Conservation (phyloP, 2,888 invertebrate genomes). For the Prosapia bicincta region DNA sequence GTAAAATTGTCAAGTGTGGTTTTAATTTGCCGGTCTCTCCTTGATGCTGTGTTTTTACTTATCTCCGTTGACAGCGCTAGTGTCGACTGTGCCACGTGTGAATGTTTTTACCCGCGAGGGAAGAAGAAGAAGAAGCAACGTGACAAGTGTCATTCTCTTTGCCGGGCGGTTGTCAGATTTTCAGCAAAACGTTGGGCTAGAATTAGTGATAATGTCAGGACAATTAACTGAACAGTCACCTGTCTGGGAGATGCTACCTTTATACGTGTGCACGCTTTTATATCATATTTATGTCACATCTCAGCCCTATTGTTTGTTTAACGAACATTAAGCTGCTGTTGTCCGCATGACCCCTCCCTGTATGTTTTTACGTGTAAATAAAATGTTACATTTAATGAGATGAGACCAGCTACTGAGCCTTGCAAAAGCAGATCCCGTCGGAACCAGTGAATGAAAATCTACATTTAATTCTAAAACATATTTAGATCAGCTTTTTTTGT, state of each 20-base stretch:
- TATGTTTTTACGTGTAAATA: too few relatives aligned
- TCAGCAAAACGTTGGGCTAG: background rate
- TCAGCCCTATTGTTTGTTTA: background rate
- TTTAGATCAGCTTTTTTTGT: too few relatives aligned
- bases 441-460: too few relatives aligned
- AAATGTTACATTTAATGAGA: too few relatives aligned
- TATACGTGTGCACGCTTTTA: background rate
- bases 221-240: background rate
- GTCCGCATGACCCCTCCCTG: too few relatives aligned
- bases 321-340: too few relatives aligned
- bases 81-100: background rate
- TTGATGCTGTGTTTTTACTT: background rate
- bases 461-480: too few relatives aligned
- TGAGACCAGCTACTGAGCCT: too few relatives aligned
- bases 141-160: conserved; percentile 2
- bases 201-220: background rate
- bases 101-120: background rate
- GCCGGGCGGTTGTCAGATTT: background rate
- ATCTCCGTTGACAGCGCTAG: conserved; percentile 2
- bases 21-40: background rate
- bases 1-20: background rate
- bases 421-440: too few relatives aligned
- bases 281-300: background rate
- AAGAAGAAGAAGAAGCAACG: background rate
- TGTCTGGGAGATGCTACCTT: background rate